phyloP scores from a whole-genome alignment of 2,888 invertebrate species.

The Drosophila dives region DNA sequence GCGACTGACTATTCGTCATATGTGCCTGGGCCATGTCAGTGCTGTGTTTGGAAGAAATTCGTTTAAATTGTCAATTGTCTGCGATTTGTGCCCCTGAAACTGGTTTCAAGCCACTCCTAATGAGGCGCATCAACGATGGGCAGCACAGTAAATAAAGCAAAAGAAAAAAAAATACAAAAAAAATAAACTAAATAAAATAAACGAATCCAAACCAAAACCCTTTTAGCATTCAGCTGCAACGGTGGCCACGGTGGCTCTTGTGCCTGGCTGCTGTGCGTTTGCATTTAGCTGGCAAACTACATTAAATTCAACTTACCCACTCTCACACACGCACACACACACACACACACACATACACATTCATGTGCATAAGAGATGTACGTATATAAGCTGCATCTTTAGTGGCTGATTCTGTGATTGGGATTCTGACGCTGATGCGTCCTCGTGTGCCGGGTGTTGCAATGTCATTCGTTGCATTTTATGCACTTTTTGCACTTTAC shows the following conservation, averaged over 20 bases:
- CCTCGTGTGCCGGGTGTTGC: conserved; percentile 67
- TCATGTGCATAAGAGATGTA: conserved; percentile 1
- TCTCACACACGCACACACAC: conserved; percentile 25
- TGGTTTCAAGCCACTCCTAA: conserved; percentile 78
- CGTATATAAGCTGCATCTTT: conserved; percentile 63
- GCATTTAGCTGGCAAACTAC: conserved; percentile 79
- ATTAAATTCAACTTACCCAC: conserved; percentile 74
- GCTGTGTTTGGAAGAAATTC: conserved; percentile 77
- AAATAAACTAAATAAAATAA: conserved; percentile 49
- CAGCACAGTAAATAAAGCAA: conserved; percentile 18
- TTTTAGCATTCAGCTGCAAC: conserved; percentile 77
- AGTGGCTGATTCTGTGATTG: conserved; percentile 74
- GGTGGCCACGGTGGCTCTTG: conserved; percentile 59
- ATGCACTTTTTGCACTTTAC: conserved; percentile 78
- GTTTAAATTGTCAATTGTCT: conserved; percentile 80
- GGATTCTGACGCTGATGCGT: conserved; percentile 73
- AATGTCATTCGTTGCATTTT: conserved; percentile 78
- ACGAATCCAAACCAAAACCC: conserved; percentile 67
- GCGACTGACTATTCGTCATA: conserved; percentile 75
- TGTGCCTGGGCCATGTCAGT: conserved; percentile 73
- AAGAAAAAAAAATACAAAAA: conserved; percentile 19
- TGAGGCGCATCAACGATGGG: conserved; percentile 68
- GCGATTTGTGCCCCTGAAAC: conserved; percentile 62
- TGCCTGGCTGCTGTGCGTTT: conserved; percentile 50
- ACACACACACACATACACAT: conserved; percentile 14